phyloP scores from a whole-genome alignment of 2,113 vertebrate species.

The Dipodomys merriami region DNA sequence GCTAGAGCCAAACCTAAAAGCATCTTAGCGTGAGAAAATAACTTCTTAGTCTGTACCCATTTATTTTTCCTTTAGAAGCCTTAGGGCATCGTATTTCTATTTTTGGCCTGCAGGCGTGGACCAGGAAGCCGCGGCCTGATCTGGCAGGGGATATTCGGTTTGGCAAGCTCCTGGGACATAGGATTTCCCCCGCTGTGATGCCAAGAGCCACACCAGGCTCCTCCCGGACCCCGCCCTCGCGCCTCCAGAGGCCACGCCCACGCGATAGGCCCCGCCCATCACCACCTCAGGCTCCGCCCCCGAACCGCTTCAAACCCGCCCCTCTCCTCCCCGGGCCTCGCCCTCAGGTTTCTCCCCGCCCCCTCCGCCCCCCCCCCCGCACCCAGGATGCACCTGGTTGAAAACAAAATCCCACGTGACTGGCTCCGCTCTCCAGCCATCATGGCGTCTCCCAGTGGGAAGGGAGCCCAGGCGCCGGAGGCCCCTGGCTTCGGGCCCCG shows the following conservation, averaged over 20 bases:
- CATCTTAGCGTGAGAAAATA: neutral
- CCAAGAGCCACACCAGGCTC: no score
- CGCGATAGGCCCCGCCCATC: fast-evolving
- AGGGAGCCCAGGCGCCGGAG: conserved; percentile 41
- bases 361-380: conserved; percentile 22
- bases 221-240: no score
- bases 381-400: conserved; percentile 85
- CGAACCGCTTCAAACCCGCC: neutral
- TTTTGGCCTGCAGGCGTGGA: no score
- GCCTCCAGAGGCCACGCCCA: no score
- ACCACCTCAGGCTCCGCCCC: neutral
- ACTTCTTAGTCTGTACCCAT: neutral
- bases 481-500: conserved; percentile 73
- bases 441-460: conserved; percentile 92
- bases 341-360: neutral
- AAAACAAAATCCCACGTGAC: conserved; percentile 90
- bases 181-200: no score
- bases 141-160: no score
- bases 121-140: no score
- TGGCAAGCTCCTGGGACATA: no score
- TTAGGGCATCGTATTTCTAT: neutral
- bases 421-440: conserved; percentile 73
- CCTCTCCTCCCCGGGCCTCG: neutral
- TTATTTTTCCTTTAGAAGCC: neutral
- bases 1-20: conserved; percentile 20